Evolutionary conservation across 2,797 vertebrate genomes (phyloP).

Genomic region (Lophius americanus): DNA sequence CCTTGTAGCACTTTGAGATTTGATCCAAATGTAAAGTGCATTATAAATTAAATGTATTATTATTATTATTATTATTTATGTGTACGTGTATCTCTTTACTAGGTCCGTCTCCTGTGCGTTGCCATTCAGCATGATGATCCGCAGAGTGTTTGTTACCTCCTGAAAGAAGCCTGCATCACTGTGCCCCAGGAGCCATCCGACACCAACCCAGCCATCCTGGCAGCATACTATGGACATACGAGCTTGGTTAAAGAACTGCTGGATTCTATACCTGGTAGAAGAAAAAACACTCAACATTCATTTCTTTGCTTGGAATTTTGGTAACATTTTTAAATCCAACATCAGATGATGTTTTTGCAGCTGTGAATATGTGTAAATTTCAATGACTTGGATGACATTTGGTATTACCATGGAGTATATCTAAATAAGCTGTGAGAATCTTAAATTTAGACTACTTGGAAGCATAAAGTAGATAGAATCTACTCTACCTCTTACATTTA

Average conservation of each 20-base stretch:
- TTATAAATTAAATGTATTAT: too few relatives aligned
- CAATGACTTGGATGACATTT: too few relatives aligned
- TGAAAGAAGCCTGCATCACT: constrained; percentile 80
- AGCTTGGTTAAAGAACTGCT: constrained; percentile 86
- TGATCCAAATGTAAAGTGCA: too few relatives aligned
- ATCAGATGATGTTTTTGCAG: too few relatives aligned
- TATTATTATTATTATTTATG: background rate
- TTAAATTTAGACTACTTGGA: too few relatives aligned
- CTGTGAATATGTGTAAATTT: too few relatives aligned
- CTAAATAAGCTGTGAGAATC: too few relatives aligned
- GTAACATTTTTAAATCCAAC: too few relatives aligned
- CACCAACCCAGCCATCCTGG: constrained; percentile 89
- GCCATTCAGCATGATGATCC: constrained; percentile 86
- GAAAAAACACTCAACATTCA: background rate
- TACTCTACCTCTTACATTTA: too few relatives aligned
- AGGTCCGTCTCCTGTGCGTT: constrained; percentile 87
- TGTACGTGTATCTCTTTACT: constrained; percentile 6
- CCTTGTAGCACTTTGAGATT: too few relatives aligned
- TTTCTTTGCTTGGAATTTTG: background rate
- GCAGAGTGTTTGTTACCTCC: constrained; percentile 86
- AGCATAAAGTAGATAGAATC: too few relatives aligned
- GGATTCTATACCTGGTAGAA: constrained; percentile 86
- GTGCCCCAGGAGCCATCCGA: constrained; percentile 84
- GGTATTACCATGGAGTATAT: too few relatives aligned
- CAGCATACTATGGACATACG: constrained; percentile 86